Evolutionary conservation across 2,113 vertebrate species (phyloP).

Genomic region (Caretta caretta): DNA sequence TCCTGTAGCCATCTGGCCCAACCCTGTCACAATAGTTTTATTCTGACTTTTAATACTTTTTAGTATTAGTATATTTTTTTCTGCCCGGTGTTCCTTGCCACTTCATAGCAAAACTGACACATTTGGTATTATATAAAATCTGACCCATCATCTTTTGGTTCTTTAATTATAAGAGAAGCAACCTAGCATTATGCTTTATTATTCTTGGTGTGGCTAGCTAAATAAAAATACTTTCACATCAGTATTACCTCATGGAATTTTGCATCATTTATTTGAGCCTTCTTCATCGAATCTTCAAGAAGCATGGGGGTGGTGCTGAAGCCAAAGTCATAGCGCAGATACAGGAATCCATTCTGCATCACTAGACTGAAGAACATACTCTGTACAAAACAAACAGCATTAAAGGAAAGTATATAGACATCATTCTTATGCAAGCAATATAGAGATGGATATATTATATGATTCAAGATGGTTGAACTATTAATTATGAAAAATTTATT

Average conservation of each 20-base stretch:
- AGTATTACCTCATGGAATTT: conserved; percentile 93
- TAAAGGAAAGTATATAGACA: neutral
- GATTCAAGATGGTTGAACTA: neutral
- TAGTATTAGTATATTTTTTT: neutral
- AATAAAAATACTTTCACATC: neutral
- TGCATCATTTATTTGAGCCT: conserved; percentile 93
- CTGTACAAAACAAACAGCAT: conserved; percentile 76
- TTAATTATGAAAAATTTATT: neutral
- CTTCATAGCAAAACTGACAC: neutral
- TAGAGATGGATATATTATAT: accelerated
- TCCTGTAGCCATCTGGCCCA: too few relatives aligned
- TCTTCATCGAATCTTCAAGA: conserved; percentile 87
- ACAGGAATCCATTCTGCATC: conserved; percentile 89
- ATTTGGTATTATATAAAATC: neutral
- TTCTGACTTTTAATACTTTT: neutral
- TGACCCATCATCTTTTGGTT: neutral
- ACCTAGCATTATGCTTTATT: neutral
- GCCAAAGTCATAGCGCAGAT: conserved; percentile 93
- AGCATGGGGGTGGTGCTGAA: conserved; percentile 87
- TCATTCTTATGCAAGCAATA: neutral
- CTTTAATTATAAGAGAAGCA: neutral
- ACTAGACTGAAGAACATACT: conserved; percentile 93
- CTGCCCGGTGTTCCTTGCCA: neutral
- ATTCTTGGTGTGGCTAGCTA: neutral
- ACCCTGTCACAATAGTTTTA: neutral